phyloP scores from a whole-genome alignment of 2,797 vertebrate species.

The Microchirus variegatus region DNA sequence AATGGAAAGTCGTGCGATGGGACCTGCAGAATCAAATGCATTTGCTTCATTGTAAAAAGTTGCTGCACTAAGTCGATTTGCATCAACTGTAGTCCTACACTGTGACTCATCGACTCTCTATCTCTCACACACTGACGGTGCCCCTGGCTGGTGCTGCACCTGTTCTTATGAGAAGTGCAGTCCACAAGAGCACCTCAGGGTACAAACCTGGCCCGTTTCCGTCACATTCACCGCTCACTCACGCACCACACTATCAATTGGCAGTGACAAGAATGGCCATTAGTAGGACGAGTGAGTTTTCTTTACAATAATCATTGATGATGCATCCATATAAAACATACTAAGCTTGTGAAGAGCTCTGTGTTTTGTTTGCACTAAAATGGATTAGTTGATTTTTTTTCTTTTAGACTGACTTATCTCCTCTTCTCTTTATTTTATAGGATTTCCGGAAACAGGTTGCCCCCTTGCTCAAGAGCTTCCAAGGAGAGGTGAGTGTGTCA shows the following conservation, averaged over 20 bases:
- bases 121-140: slow-evolving; percentile 59
- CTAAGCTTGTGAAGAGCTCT: background rate
- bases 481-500: slow-evolving; percentile 92
- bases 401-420: slow-evolving; percentile 15
- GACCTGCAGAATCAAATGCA: slow-evolving; percentile 52
- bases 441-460: slow-evolving; percentile 99
- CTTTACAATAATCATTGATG: slow-evolving; percentile 5
- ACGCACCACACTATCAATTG: slow-evolving; percentile 55
- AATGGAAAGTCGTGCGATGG: slow-evolving; percentile 73
- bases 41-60: slow-evolving; percentile 55
- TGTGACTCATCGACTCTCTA: slow-evolving; percentile 38
- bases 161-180: slow-evolving; percentile 68
- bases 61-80: slow-evolving; percentile 49
- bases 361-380: slow-evolving; percentile 8
- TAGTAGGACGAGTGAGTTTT: slow-evolving; percentile 7
- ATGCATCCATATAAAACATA: slow-evolving; percentile 7
- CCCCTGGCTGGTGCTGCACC: slow-evolving; percentile 80
- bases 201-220: slow-evolving; percentile 54
- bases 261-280: slow-evolving; percentile 20
- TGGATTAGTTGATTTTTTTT: slow-evolving; percentile 1
- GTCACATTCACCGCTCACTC: slow-evolving; percentile 50
- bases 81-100: slow-evolving; percentile 55
- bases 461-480: slow-evolving; percentile 98
- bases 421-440: slow-evolving; percentile 68
- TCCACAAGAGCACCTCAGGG: slow-evolving; percentile 62